phyloP scores from a whole-genome alignment of 2,113 vertebrate genomes.

The Mesocricetus auratus region DNA sequence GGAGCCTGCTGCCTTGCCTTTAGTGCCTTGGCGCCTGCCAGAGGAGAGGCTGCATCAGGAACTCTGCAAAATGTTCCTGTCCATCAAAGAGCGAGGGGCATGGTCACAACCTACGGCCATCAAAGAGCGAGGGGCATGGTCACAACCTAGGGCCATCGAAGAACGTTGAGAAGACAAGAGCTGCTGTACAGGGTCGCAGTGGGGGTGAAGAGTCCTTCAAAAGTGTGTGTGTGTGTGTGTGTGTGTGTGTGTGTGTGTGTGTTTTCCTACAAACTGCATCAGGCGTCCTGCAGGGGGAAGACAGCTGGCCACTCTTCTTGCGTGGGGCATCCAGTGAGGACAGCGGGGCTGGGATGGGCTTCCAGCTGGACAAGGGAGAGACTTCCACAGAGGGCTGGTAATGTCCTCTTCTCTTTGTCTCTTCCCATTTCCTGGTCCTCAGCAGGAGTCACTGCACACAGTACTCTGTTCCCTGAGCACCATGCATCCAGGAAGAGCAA shows the following conservation, averaged over 20 bases:
- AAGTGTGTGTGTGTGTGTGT: no score
- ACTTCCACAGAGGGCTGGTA: neutral
- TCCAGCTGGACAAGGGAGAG: neutral
- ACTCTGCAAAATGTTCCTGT: neutral
- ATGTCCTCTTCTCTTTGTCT: neutral
- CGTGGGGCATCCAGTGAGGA: no score
- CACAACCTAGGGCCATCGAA: neutral
- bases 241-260: no score
- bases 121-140: no score
- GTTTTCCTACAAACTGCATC: neutral
- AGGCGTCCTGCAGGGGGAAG: no score
- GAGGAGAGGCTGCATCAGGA: neutral
- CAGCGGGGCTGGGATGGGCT: accelerated
- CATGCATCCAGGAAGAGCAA: no score
- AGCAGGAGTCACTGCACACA: neutral
- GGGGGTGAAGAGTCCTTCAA: neutral
- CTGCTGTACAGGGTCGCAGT: no score
- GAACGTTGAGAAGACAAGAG: neutral
- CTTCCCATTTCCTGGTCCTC: accelerated
- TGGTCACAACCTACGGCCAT: neutral
- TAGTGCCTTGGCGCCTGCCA: neutral
- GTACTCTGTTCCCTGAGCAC: neutral
- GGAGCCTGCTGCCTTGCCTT: neutral
- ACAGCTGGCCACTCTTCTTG: neutral
- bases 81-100: neutral